Conservation (phyloP, 2,888 invertebrate genomes). For the Sinodicranocentrus sp. region DNA sequence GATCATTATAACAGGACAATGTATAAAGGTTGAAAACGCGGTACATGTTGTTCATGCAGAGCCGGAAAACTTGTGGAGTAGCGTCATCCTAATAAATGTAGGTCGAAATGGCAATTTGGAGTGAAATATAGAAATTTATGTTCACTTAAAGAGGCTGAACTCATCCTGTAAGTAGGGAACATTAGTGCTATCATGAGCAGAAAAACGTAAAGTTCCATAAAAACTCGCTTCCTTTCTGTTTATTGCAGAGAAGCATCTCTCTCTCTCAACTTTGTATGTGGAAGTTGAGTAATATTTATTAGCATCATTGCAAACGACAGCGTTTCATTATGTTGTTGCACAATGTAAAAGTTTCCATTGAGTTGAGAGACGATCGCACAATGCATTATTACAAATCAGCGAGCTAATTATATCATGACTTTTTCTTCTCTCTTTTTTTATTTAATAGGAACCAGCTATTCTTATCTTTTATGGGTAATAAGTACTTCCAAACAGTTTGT, state of each 20-base stretch:
- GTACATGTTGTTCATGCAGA: neutral
- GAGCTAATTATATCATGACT: conserved; percentile 55
- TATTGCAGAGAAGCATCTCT: conserved; percentile 22
- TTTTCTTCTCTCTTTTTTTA: conserved; percentile 13
- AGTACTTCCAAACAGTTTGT: too few relatives aligned
- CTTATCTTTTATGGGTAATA: too few relatives aligned
- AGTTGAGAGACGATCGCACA: conserved; percentile 46
- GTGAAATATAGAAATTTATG: conserved; percentile 61
- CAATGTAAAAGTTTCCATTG: conserved; percentile 31
- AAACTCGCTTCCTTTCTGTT: conserved; percentile 12
- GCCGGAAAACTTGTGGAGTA: conserved; percentile 8
- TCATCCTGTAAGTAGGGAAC: neutral
- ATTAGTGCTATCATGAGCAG: conserved; percentile 48
- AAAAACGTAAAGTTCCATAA: conserved; percentile 47
- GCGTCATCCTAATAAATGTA: conserved; percentile 50
- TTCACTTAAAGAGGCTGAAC: conserved; percentile 38
- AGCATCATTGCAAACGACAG: conserved; percentile 64
- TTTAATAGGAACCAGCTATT: too few relatives aligned
- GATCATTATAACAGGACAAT: neutral
- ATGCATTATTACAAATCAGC: conserved; percentile 61
- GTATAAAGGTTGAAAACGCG: neutral
- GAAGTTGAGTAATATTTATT: conserved; percentile 63
- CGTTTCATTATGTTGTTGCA: conserved; percentile 57
- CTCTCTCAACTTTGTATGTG: conserved; percentile 1
- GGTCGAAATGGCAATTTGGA: conserved; percentile 57